Percentiles rank a stretch among this genome's conserved stretches.
Conservation (phyloP, 2,113 vertebrate genomes). For the Pogonocichla stellata region DNA sequence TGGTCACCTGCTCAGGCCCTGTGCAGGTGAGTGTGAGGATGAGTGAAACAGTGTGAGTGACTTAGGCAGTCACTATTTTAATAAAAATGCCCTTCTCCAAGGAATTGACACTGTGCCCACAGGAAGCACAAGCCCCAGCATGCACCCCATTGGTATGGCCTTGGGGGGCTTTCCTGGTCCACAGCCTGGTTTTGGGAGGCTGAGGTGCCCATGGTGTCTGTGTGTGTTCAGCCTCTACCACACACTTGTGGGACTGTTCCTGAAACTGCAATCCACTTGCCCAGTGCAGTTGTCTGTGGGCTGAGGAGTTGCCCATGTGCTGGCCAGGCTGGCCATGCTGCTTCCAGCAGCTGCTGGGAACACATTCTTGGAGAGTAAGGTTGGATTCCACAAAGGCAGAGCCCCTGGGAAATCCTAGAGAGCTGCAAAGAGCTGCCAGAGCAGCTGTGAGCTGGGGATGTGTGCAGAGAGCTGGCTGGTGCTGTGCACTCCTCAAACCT, state of each 20-base stretch:
- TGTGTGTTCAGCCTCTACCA: neutral
- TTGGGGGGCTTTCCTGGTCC: neutral
- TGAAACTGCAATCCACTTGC: neutral
- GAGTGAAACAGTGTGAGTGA: neutral
- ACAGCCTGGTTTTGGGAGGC: neutral
- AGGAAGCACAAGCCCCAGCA: neutral
- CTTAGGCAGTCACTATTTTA: neutral
- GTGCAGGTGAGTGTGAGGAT: neutral
- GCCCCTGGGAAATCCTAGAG: neutral
- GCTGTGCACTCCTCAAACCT: neutral
- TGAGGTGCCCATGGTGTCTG: neutral
- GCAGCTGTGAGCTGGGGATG: neutral
- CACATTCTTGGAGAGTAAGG: neutral
- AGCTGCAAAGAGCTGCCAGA: neutral
- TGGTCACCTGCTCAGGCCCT: neutral
- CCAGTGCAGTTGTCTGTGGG: neutral
- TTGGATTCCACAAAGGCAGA: neutral
- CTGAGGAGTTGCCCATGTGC: neutral
- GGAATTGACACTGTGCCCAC: accelerated
- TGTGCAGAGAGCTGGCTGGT: neutral
- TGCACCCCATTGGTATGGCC: accelerated
- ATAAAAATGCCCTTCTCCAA: neutral
- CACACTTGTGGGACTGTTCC: neutral
- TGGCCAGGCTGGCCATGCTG: neutral
- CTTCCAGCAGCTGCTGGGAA: too few relatives aligned